These are phyloP conservation scores for Melanotaenia pygmaea DNA, from an alignment of 2,797 vertebrate species.

Conservation along the genomic window DNA sequence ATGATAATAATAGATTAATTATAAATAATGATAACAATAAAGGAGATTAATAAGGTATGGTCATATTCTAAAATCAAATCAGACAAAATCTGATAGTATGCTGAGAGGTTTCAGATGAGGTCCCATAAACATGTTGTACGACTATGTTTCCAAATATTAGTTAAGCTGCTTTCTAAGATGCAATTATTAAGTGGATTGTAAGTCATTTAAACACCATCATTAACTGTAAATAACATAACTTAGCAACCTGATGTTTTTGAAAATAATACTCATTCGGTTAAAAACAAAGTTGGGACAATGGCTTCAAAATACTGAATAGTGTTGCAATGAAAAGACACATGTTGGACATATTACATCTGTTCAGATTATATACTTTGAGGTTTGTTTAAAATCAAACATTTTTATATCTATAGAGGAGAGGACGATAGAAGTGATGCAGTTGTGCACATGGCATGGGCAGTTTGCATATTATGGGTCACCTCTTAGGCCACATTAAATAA, in stretches of 20 bases:
- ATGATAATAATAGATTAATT: not conserved
- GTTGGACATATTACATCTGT: not conserved
- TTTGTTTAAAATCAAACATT: not conserved
- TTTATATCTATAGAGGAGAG: too few species aligned
- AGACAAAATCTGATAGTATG: not conserved
- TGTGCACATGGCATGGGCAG: not conserved
- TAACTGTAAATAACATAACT: not conserved
- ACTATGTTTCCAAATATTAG: not conserved
- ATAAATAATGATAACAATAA: not conserved
- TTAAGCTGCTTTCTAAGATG: too few species aligned
- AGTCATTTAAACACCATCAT: not conserved
- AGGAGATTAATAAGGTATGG: not conserved
- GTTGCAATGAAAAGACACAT: not conserved
- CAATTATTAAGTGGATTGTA: not conserved
- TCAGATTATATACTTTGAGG: not conserved
- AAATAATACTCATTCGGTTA: not conserved
- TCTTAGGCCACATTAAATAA: not conserved
- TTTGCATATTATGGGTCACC: not conserved
- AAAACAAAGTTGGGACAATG: not conserved
- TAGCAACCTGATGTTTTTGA: not conserved
- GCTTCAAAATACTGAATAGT: not conserved
- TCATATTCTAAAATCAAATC: not conserved
- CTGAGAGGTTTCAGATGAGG: slow-evolving; percentile 2
- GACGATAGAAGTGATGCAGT: not conserved
- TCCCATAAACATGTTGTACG: slow-evolving; percentile 37